Percentiles rank a stretch among this genome's conserved stretches.
Evolutionary conservation across 2,113 vertebrate genomes (phyloP).

Genomic region (Aspiorhynchus laticeps): DNA sequence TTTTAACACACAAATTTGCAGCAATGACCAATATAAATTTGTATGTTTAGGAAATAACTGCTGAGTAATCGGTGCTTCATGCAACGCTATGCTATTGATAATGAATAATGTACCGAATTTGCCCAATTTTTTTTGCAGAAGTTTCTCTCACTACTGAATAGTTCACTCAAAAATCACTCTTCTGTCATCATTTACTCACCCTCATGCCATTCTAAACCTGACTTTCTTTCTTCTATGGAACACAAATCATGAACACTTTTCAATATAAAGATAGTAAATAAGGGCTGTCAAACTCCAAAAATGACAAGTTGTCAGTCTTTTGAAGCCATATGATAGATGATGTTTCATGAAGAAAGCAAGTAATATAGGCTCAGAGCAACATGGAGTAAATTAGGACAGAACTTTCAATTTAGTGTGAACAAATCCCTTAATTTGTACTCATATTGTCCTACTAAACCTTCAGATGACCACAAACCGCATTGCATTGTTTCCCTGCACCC

Average conservation of each 20-base stretch:
- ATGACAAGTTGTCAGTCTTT: no score
- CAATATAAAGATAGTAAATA: no score
- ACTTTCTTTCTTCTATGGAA: background rate
- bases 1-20: background rate
- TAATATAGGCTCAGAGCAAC: no score
- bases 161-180: background rate
- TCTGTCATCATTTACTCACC: background rate
- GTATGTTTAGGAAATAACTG: background rate
- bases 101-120: background rate
- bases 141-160: background rate
- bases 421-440: no score
- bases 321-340: no score
- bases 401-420: no score
- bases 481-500: background rate
- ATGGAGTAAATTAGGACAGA: no score
- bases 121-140: background rate
- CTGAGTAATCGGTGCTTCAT: background rate
- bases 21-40: background rate
- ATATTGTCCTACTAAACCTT: no score
- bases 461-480: background rate
- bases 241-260: background rate
- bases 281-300: no score
- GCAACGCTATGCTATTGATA: background rate
- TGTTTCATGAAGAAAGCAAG: no score
- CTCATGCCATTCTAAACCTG: background rate